Evolutionary conservation across 2,888 invertebrate genomes (phyloP), one percentile per base, ranked within the genome.

Genomic region (Masnerella sp.): DNA sequence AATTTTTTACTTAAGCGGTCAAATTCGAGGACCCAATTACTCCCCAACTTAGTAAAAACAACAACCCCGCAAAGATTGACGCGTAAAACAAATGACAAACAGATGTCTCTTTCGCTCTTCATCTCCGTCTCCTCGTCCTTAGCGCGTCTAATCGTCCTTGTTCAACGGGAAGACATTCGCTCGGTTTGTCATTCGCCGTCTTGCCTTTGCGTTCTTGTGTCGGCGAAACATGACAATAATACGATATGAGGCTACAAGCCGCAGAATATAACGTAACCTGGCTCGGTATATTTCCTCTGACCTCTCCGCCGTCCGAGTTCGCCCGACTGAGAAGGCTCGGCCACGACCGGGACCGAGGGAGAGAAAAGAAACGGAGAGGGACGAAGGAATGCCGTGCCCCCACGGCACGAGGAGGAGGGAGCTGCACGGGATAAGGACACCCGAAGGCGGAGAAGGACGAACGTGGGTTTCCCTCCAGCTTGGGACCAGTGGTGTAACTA

Each of bases 171-270:
- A n/a, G n/a, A n/a, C 28, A 1, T 3, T 28, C 3, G 3, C 28
- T 52, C 38, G 12, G 12, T 32, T 30, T 30, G 12, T n/a, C 47
- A 25, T 40, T 74, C 68, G 76, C 54, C 40, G 62, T 73, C 74
- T 56, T 56, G 69, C 38, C 56, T 64, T 42, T 30, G 28, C 56
- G 61, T 71, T 56, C 70, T 67, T 75, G 73, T 79, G 81, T 81
- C 81, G 81, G 78, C 76, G 78, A 80, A 83, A 82, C 82, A 82
- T 82, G 82, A 82, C 83, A 83, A 82, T 82, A 83, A 83, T 82
- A 80, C 83, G 79, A 83, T 82, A 83, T 81, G 81, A 82, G 81
- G 76, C 81, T 82, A 79, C 81, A 81, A 83, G 81, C 83, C 83
- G 76, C 81, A 81, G 82, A 82, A 83, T 83, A 83, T 81, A 83